These are phyloP conservation scores for Philypnodon macrostomus DNA, from an alignment of 2,797 vertebrate species.

Conservation along the genomic window DNA sequence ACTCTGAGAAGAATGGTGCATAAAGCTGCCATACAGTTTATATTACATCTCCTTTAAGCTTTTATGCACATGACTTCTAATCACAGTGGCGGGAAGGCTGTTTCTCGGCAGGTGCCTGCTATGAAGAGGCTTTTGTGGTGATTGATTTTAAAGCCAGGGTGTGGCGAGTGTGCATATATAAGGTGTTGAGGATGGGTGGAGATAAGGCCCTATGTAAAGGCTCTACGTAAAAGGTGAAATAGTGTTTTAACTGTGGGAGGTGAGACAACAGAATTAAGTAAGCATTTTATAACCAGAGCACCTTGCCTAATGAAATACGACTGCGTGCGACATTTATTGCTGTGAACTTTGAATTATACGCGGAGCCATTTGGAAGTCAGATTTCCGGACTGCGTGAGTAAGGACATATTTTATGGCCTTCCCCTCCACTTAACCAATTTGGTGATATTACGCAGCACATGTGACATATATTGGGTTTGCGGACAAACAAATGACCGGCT, in stretches of 20 bases:
- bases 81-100: neutral
- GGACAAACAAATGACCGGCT: conserved; percentile 49
- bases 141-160: conserved; percentile 35
- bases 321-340: conserved; percentile 59
- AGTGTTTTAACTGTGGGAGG: conserved; percentile 51
- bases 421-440: conserved; percentile 38
- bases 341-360: conserved; percentile 58
- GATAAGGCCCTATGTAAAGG: conserved; percentile 38
- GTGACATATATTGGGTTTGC: conserved; percentile 46
- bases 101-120: conserved; percentile 20
- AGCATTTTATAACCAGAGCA: conserved; percentile 54
- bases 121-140: conserved; percentile 7
- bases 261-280: conserved; percentile 60
- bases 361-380: conserved; percentile 55
- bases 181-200: conserved; percentile 32
- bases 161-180: conserved; percentile 36
- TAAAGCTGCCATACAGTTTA: too few relatives aligned
- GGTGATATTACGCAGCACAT: conserved; percentile 34
- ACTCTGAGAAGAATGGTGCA: conserved; percentile 12
- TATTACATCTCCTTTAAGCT: conserved; percentile 10
- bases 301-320: conserved; percentile 58
- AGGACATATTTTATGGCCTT: conserved; percentile 45
- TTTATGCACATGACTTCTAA: conserved; percentile 18
- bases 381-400: conserved; percentile 41
- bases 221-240: conserved; percentile 46